Evolutionary conservation across 2,888 invertebrate species (phyloP).

Genomic region (Drosophila demipolita): DNA sequence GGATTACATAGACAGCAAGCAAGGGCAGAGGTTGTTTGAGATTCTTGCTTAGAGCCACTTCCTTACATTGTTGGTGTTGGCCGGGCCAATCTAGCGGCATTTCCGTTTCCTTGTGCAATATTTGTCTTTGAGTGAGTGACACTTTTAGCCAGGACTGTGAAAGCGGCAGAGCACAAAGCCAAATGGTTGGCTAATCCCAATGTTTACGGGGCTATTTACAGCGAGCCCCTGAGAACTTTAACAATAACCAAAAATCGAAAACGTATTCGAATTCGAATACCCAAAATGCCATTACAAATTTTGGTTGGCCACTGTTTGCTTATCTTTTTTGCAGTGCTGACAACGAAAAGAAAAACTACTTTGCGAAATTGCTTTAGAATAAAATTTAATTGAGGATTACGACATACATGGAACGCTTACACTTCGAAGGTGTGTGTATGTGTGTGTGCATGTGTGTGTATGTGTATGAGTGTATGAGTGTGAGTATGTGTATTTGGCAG

Average conservation of each 20-base stretch:
- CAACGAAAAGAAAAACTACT: conserved; percentile 68
- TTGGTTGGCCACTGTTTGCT: conserved; percentile 64
- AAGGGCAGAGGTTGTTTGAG: conserved; percentile 23
- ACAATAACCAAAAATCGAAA: conserved; percentile 69
- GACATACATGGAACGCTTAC: conserved; percentile 42
- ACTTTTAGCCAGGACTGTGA: conserved; percentile 64
- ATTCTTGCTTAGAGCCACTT: conserved; percentile 36
- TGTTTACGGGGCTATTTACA: conserved; percentile 81
- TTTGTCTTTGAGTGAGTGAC: conserved; percentile 72
- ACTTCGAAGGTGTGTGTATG: conserved; percentile 29
- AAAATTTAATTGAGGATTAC: conserved; percentile 84
- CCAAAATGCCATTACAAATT: conserved; percentile 56
- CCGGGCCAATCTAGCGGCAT: conserved; percentile 76
- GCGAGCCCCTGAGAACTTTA: conserved; percentile 70
- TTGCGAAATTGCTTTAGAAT: conserved; percentile 81
- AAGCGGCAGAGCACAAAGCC: conserved; percentile 67
- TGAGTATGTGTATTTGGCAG: conserved; percentile 19
- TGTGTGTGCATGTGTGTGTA: conserved; percentile 9
- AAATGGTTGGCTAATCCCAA: conserved; percentile 78
- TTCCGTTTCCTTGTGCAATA: conserved; percentile 81
- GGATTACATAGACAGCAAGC: conserved; percentile 52
- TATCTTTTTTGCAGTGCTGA: conserved; percentile 56
- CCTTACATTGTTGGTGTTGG: conserved; percentile 29
- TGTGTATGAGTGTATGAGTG: conserved; percentile 6
- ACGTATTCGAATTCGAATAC: conserved; percentile 37